Evolutionary conservation across 2,888 invertebrate genomes (phyloP), one percentile per base, ranked within the genome.

Genomic region (Dicroscelio sp.): DNA sequence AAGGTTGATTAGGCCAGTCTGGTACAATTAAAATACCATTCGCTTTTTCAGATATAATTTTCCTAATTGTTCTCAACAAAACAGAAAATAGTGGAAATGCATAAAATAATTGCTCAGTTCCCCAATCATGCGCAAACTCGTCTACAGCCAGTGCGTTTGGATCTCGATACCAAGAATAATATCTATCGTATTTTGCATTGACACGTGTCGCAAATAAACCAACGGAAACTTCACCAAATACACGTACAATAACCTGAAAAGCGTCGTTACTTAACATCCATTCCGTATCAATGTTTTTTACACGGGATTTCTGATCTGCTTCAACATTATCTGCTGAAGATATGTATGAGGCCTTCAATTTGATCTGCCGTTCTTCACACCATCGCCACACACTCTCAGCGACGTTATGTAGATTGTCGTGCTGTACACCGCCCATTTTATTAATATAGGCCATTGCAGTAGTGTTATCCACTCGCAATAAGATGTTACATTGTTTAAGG

Each of bases 291-390:
- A n/a, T n/a, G n/a, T n/a, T n/a, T n/a, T n/a, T n/a, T n/a, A n/a
- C 88, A 8, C 94, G 87, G 1, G 95, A 95, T 48, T 91, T 91
- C 31, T 55, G 23, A 80, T 95, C 95, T 1, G 94, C 95, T 65
- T 92, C 78, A 0, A 33, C 27, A 79, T 94, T 94, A 0, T 91
- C 86, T 20, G 17, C 38, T 2, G 93, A 94, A 14, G 75, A 12
- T 10, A 90, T 91, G 52, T 93, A 94, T 1, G 92, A 88, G 6
- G 94, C 94, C 2, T 88, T 31, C 43, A 93, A 35, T 79, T 87
- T 88, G 33, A 93, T 86, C 12, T 79, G 67, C 58, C 89, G 90
- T 20, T 1, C 12, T 63, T 93, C 88, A 33, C 90, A 93, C 90
- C 88, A 94, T 25, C 89, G 69, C 91, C 93, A 93, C 65, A 93